These are phyloP conservation scores for Labeo rohita DNA, from an alignment of 2,113 vertebrate species.

Conservation along the genomic window DNA sequence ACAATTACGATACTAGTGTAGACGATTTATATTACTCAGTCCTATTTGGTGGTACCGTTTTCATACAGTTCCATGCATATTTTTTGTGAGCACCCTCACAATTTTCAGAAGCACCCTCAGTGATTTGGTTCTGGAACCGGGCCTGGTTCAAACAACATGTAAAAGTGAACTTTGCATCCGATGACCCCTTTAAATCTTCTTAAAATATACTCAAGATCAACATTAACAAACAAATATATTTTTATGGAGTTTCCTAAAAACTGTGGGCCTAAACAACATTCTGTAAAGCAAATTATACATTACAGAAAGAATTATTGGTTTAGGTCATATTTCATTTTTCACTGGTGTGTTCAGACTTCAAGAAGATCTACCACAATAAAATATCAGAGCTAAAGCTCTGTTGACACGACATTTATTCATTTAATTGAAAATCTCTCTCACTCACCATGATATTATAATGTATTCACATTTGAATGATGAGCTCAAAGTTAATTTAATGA, in stretches of 20 bases:
- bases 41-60: too few relatives aligned
- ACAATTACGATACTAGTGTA: too few relatives aligned
- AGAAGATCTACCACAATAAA: neutral
- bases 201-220: neutral
- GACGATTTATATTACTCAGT: too few relatives aligned
- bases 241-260: neutral
- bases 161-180: too few relatives aligned
- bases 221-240: neutral
- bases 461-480: slow-evolving; percentile 7
- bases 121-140: too few relatives aligned
- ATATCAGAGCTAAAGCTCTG: neutral
- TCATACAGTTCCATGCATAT: too few relatives aligned
- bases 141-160: too few relatives aligned
- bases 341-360: neutral
- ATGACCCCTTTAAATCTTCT: too few relatives aligned
- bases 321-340: neutral
- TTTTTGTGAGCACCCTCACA: too few relatives aligned
- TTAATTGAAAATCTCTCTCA: slow-evolving; percentile 6
- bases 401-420: neutral
- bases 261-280: neutral
- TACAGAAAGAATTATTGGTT: neutral
- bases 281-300: neutral
- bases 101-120: too few relatives aligned
- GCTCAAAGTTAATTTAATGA: slow-evolving; percentile 3
- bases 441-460: neutral